Evolutionary conservation across 2,888 invertebrate species (phyloP).

Genomic region (Lacanobia oleracea): DNA sequence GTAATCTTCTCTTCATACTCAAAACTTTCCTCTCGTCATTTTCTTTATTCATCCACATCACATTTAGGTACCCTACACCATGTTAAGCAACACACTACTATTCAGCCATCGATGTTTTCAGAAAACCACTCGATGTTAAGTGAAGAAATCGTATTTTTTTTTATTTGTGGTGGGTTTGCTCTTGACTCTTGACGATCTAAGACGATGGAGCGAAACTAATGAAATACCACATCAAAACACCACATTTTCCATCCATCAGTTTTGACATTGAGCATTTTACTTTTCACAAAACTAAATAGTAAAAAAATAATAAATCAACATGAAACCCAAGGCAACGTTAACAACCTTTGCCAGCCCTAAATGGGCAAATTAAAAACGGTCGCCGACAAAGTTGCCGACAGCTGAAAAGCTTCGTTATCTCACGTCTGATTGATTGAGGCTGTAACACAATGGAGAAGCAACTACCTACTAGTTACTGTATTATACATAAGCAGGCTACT

Average conservation of each 20-base stretch:
- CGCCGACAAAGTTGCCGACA: conserved; percentile 30
- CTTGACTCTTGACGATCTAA: no score
- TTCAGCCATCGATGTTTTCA: background rate
- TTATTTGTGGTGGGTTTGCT: no score
- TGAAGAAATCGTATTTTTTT: no score
- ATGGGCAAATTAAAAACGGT: conserved; percentile 11
- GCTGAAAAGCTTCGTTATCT: conserved; percentile 43
- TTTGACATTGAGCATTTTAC: background rate
- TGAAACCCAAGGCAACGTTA: conserved; percentile 5
- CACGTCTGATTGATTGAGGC: conserved; percentile 35
- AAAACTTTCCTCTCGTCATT: no score
- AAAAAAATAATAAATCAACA: background rate
- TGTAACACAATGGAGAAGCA: conserved; percentile 24
- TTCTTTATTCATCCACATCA: no score
- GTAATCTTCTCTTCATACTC: no score
- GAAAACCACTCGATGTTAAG: background rate
- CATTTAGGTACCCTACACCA: no score
- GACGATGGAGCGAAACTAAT: no score
- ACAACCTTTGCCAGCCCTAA: conserved; percentile 11
- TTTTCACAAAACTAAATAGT: background rate
- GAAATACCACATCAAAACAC: background rate
- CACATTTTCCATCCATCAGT: background rate
- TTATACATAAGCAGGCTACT: conserved; percentile 11
- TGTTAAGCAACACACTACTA: background rate
- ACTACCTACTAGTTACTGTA: conserved; percentile 2